phyloP scores from a whole-genome alignment of 2,888 invertebrate genomes.

The Lysandra coridon region DNA sequence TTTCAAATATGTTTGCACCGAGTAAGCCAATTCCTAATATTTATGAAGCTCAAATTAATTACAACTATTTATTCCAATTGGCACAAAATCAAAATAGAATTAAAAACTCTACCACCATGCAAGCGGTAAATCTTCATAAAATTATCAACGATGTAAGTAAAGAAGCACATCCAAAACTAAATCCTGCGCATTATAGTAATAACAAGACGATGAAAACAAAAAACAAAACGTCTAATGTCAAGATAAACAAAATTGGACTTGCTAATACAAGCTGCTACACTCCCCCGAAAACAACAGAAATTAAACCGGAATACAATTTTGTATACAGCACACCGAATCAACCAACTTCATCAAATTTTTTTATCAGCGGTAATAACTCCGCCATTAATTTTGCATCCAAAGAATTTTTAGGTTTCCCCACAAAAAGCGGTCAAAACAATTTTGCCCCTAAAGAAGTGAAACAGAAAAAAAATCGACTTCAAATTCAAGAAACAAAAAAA shows the following conservation, averaged over 20 bases:
- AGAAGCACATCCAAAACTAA: neutral
- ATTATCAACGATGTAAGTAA: constrained; percentile 14
- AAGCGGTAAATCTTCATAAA: neutral
- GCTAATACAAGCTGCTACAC: neutral
- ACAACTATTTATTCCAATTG: neutral
- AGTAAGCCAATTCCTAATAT: neutral
- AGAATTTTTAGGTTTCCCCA: neutral
- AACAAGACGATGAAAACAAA: neutral
- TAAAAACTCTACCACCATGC: neutral
- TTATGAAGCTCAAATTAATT: neutral
- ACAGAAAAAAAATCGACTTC: neutral
- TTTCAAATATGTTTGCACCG: neutral
- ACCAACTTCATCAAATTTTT: neutral
- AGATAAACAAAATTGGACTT: neutral
- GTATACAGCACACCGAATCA: neutral
- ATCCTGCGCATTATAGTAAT: neutral
- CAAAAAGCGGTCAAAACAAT: neutral
- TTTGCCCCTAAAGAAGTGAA: neutral
- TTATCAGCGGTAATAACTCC: neutral
- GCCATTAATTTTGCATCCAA: neutral
- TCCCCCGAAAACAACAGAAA: neutral
- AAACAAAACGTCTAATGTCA: neutral
- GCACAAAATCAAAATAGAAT: neutral
- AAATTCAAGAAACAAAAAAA: constrained; percentile 2
- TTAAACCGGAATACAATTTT: neutral